These are phyloP conservation scores for Zaprionus ornatus DNA, from an alignment of 1,140 invertebrate genomes.

Conservation along the genomic window DNA sequence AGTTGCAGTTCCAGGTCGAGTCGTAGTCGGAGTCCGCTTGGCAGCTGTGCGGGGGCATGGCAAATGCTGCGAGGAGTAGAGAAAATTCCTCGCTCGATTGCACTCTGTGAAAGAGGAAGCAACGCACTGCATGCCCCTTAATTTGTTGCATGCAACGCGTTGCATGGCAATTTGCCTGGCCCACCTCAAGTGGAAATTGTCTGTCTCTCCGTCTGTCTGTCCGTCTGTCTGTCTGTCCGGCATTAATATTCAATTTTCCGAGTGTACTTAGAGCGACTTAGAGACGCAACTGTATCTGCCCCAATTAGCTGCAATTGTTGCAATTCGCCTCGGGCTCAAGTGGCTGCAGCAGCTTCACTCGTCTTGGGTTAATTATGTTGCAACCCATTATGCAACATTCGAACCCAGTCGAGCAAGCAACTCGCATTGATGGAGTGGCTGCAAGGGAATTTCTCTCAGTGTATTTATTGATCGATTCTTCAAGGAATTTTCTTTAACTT, in stretches of 20 bases:
- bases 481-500: not conserved
- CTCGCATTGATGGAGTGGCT: not conserved
- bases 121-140: slow-evolving; percentile 36
- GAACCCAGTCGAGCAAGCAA: slow-evolving; percentile 15
- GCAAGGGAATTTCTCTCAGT: not conserved
- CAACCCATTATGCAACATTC: slow-evolving; percentile 32
- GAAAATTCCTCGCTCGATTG: slow-evolving; percentile 71
- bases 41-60: slow-evolving; percentile 45
- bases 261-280: slow-evolving; percentile 70
- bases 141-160: slow-evolving; percentile 70
- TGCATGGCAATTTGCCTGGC: slow-evolving; percentile 53
- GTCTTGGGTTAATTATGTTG: slow-evolving; percentile 33
- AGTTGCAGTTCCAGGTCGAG: not conserved
- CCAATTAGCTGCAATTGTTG: slow-evolving; percentile 76
- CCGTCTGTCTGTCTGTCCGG: slow-evolving; percentile 26
- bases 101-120: slow-evolving; percentile 26
- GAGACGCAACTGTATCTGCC: slow-evolving; percentile 37
- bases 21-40: not conserved
- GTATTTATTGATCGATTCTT: not conserved
- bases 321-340: slow-evolving; percentile 49
- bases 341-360: slow-evolving; percentile 29
- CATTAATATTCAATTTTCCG: slow-evolving; percentile 79
- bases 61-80: slow-evolving; percentile 49
- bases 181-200: slow-evolving; percentile 57
- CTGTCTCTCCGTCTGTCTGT: not conserved